phyloP scores from a whole-genome alignment of 1,140 invertebrate genomes.

The Leptoteleia sp. region DNA sequence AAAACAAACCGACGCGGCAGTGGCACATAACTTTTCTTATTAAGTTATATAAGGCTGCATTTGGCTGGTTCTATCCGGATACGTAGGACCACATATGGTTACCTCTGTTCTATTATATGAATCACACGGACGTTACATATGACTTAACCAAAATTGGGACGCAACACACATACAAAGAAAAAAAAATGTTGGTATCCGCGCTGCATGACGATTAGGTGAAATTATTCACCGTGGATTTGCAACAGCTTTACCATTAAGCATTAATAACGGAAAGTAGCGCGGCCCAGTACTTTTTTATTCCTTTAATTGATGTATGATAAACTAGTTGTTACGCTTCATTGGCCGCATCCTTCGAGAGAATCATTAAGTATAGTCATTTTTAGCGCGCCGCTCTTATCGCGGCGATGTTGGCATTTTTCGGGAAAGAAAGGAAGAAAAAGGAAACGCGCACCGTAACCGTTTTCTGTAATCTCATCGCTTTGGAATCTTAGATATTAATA shows the following conservation, averaged over 20 bases:
- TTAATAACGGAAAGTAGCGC: conserved; percentile 41
- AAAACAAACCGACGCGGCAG: conserved; percentile 46
- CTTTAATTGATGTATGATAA: conserved; percentile 43
- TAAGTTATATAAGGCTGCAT: conserved; percentile 43
- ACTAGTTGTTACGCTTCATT: conserved; percentile 44
- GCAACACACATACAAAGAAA: conserved; percentile 27
- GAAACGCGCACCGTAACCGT: too few relatives aligned
- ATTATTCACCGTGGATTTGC: background rate
- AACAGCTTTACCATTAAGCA: conserved; percentile 21
- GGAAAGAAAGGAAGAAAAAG: too few relatives aligned
- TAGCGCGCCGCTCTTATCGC: conserved; percentile 7
- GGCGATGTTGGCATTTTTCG: conserved; percentile 6
- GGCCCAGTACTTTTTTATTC: conserved; percentile 8
- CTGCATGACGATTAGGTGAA: background rate
- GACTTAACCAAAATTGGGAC: conserved; percentile 15
- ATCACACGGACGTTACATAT: conserved; percentile 32
- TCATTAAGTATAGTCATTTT: conserved; percentile 34
- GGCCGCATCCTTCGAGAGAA: conserved; percentile 6
- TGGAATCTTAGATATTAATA: conserved; percentile 2
- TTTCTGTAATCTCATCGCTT: conserved; percentile 3
- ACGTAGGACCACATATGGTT: conserved; percentile 55
- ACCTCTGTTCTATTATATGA: conserved; percentile 41
- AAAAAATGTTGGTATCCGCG: conserved; percentile 37
- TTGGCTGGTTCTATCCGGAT: conserved; percentile 41
- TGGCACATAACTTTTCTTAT: conserved; percentile 53